Evolutionary conservation across 2,888 invertebrate genomes (phyloP).

Genomic region (Dryobota labecula): DNA sequence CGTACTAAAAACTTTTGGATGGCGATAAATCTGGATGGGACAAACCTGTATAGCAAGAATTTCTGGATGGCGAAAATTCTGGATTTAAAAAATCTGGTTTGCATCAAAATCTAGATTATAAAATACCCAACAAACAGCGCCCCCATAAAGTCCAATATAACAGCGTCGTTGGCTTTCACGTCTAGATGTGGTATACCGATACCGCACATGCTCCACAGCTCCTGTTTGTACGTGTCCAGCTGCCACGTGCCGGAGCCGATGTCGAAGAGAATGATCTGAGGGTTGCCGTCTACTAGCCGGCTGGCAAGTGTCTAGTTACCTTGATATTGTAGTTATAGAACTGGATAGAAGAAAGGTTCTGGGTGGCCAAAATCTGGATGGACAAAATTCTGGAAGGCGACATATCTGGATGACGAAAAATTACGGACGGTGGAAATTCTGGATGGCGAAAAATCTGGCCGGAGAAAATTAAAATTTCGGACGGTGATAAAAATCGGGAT

Average conservation of each 20-base stretch:
- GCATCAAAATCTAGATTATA: no score
- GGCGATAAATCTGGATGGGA: no score
- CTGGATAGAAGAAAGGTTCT: not conserved
- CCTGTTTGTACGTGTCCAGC: conserved; percentile 98
- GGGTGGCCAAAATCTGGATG: not conserved
- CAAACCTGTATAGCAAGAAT: no score
- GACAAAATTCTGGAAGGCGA: not conserved
- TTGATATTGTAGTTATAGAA: no score
- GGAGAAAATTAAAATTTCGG: no score
- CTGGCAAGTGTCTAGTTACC: no score
- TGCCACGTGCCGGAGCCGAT: conserved; percentile 99
- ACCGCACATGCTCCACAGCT: conserved; percentile 96
- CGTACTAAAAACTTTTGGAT: no score
- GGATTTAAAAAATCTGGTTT: no score
- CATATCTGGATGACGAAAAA: not conserved
- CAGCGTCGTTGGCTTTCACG: conserved; percentile 98
- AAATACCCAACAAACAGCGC: conserved; percentile 97
- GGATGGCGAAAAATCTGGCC: not conserved
- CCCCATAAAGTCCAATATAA: conserved; percentile 98
- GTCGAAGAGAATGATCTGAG: conserved; percentile 99
- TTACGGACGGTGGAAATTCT: not conserved
- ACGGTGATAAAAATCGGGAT: no score
- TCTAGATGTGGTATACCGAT: conserved; percentile 98
- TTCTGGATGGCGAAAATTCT: no score
- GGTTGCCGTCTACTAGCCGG: conserved; percentile 99